Percentiles rank a stretch among this genome's conserved stretches.
Conservation (phyloP, 2,797 vertebrate species). For the Halcyon chelicuti region DNA sequence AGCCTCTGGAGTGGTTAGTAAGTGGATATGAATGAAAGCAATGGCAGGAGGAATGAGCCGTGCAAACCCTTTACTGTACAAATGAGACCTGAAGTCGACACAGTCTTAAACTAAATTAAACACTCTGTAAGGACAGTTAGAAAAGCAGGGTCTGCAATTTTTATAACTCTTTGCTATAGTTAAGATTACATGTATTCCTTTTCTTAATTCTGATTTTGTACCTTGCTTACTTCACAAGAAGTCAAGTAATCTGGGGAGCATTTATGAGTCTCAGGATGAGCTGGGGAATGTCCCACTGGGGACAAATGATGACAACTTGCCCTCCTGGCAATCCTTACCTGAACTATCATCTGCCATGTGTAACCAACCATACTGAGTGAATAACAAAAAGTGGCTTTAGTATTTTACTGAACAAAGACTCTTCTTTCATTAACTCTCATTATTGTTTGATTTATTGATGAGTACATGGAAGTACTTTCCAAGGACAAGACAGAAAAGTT, state of each 20-base stretch:
- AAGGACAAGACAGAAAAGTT: background rate
- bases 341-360: background rate
- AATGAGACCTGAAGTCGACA: background rate
- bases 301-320: background rate
- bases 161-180: background rate
- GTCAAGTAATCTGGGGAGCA: background rate
- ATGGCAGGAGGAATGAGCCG: background rate
- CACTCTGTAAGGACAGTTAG: background rate
- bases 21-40: background rate
- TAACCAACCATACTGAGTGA: background rate
- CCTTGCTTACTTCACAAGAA: background rate
- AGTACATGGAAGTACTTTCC: background rate
- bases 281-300: background rate
- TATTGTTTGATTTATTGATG: conserved; percentile 29
- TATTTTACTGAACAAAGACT: background rate
- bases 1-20: background rate
- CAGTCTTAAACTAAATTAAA: background rate
- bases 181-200: background rate
- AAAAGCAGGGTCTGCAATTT: background rate
- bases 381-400: background rate
- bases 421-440: background rate
- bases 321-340: background rate
- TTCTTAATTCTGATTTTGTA: background rate
- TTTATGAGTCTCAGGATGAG: background rate
- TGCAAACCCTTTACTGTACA: background rate